A percentile compares a stretch with the other conserved stretches of the same genome.
Evolutionary conservation across 2,888 invertebrate species (phyloP).

Genomic region (Heliconius cydno): DNA sequence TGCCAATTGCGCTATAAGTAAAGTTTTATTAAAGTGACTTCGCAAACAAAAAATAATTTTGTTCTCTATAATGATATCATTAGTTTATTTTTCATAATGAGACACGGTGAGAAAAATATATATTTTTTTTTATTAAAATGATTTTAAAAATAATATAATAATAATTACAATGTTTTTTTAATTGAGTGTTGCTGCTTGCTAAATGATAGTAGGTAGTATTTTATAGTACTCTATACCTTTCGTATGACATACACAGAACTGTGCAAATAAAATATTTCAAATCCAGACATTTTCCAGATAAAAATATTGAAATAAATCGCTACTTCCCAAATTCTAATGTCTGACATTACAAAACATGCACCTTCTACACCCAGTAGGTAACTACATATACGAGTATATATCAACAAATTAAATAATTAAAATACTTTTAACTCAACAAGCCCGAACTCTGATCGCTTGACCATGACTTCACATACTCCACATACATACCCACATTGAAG

Average conservation of each 20-base stretch:
- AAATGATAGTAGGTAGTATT: not conserved
- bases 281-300: not conserved
- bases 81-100: too few species aligned
- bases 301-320: not conserved
- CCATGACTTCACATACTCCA: conserved; percentile 37
- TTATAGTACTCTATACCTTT: too few species aligned
- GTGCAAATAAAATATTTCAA: not conserved
- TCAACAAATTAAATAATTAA: conserved; percentile 27
- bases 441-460: conserved; percentile 28
- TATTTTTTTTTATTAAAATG: too few species aligned
- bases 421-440: conserved; percentile 19
- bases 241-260: too few species aligned
- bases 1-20: conserved; percentile 34
- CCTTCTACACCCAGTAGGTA: not conserved
- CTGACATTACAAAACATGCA: not conserved
- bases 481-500: conserved; percentile 47
- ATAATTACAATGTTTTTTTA: not conserved
- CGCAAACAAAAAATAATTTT: not conserved
- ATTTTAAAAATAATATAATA: not conserved
- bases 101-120: too few species aligned
- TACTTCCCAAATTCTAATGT: not conserved
- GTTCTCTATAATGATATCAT: too few species aligned
- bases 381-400: not conserved
- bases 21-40: conserved; percentile 24
- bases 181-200: not conserved